Evolutionary conservation across 2,888 invertebrate genomes (phyloP), one percentile per base, ranked within the genome.

Genomic region (Pseudococcus jackbeardsleyi): DNA sequence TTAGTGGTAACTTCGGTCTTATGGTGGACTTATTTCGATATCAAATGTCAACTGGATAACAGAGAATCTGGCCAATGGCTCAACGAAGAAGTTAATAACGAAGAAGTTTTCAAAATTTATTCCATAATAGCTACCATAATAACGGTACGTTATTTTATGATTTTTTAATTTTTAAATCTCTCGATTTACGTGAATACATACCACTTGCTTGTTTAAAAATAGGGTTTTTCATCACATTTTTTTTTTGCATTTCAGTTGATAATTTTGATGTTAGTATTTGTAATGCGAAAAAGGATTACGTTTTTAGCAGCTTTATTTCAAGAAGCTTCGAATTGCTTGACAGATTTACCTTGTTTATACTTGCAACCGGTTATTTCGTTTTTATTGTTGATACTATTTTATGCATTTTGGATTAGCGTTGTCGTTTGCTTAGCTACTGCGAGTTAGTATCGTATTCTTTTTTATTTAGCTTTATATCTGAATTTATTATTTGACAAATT

Each of bases 1-100:
- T 46, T 84, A 93, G 92, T 90, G 68, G 95, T 96, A 1, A 96
- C 97, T 26, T 94, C 92, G 17, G 93, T 96, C 50, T 92, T 98
- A 22, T 98, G 98, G 98, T 96, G 96, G 93, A 96, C 96, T 0
- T 98, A 97, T 91, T 94, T 94, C 90, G 95, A 95, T 90, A 94
- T 97, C 59, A 95, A 94, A 90, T 93, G 93, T 89, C 93, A 94
- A 89, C 93, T 95, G 89, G 94, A 95, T 90, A 91, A 92, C 89
- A 93, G 92, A 15, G 92, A 93, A 88, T 90, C 91, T 86, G 92
- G 91, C 88, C 90, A 91, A 84, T 90, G 93, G 89, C 92, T 97
- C 88, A 94, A 96, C 92, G 96, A 97, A 92, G 95, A 96, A 87
- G 93, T 96, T 50, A 94, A 95, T 91, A 98, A 98, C 92, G 96